Conservation (phyloP, 2,113 vertebrate genomes). For the Dasyurus viverrinus region DNA sequence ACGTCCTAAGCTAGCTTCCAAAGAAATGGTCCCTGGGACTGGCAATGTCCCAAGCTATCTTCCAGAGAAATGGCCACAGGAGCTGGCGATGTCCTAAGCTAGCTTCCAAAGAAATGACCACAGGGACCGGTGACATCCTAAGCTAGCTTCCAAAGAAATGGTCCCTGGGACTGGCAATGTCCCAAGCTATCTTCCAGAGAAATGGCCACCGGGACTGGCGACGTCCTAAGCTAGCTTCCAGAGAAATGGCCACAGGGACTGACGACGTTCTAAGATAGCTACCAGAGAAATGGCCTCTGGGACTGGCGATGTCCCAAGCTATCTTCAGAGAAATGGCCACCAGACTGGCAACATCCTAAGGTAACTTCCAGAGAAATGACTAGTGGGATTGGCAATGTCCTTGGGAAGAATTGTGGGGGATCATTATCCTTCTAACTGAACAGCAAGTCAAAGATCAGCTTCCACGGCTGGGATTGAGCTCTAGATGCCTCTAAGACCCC, state of each 20-base stretch:
- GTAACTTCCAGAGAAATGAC: no score
- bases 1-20: neutral
- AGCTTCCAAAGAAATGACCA: no score
- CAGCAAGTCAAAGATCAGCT: neutral
- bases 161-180: neutral
- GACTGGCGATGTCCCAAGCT: no score
- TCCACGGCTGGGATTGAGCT: neutral
- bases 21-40: no score
- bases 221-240: neutral
- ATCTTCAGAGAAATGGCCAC: no score
- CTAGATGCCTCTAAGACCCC: neutral
- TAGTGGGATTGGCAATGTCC: no score
- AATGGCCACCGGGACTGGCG: no score
- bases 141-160: neutral
- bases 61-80: neutral
- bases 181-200: neutral
- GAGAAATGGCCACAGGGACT: neutral
- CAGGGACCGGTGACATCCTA: no score
- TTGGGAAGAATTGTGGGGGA: neutral
- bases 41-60: neutral
- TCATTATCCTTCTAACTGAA: neutral
- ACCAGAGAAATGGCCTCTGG: no score
- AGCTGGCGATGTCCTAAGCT: neutral
- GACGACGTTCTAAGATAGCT: neutral
- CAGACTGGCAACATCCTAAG: no score